phyloP scores from a whole-genome alignment of 2,888 invertebrate genomes.

The Diplazon laetatorius region DNA sequence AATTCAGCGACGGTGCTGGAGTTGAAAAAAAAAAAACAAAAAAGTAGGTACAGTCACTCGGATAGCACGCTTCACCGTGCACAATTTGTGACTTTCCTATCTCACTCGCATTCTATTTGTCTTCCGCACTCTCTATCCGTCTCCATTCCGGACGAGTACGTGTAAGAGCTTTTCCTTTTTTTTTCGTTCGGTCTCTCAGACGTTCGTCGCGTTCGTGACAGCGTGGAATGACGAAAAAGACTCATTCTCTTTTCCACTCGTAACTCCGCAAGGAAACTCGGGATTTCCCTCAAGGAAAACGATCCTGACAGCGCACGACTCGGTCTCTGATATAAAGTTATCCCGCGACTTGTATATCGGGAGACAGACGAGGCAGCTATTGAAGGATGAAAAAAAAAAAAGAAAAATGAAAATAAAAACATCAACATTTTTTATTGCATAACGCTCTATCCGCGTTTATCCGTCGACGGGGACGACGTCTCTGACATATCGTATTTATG shows the following conservation, averaged over 20 bases:
- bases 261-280: neutral
- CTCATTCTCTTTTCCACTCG: neutral
- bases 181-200: neutral
- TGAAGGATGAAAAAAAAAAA: slow-evolving; percentile 55
- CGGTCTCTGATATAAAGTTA: slow-evolving; percentile 22
- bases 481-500: slow-evolving; percentile 71
- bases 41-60: slow-evolving; percentile 50
- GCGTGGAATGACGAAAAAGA: slow-evolving; percentile 12
- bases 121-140: slow-evolving; percentile 26
- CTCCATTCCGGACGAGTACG: neutral
- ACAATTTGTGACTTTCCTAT: slow-evolving; percentile 57
- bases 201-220: neutral
- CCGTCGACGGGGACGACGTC: slow-evolving; percentile 46
- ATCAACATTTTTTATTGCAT: slow-evolving; percentile 59
- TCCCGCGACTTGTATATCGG: slow-evolving; percentile 46
- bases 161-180: slow-evolving; percentile 5
- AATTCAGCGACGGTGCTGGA: slow-evolving; percentile 53
- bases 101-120: slow-evolving; percentile 46
- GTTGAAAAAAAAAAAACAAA: slow-evolving; percentile 49
- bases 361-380: slow-evolving; percentile 35
- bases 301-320: slow-evolving; percentile 7
- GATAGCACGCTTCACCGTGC: slow-evolving; percentile 43
- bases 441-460: slow-evolving; percentile 59
- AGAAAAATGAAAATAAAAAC: slow-evolving; percentile 57
- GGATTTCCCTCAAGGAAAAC: slow-evolving; percentile 17